These are phyloP conservation scores for Melanophora roralis DNA, from an alignment of 2,888 invertebrate genomes.

Conservation along the genomic window DNA sequence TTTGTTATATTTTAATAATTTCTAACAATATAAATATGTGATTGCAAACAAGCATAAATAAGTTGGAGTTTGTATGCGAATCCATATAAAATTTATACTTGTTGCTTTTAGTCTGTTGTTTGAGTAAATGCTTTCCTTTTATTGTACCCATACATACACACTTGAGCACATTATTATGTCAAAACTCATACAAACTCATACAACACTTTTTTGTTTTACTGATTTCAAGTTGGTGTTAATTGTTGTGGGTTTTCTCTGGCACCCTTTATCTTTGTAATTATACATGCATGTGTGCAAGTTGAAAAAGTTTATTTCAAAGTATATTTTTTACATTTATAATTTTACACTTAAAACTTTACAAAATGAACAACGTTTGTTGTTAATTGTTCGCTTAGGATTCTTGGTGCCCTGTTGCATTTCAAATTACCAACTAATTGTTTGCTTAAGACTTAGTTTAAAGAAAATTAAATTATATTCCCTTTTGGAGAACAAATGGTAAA, in stretches of 20 bases:
- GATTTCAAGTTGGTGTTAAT: constrained; percentile 61
- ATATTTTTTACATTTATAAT: constrained; percentile 26
- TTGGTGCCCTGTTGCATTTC: constrained; percentile 16
- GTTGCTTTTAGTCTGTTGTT: constrained; percentile 33
- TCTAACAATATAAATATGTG: background rate
- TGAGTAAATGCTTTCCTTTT: constrained; percentile 24
- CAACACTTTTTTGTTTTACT: constrained; percentile 34
- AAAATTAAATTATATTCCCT: background rate
- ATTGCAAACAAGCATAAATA: background rate
- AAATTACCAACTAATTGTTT: constrained; percentile 13
- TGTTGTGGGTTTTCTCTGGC: constrained; percentile 56
- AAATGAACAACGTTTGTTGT: constrained; percentile 44
- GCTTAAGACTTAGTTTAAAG: background rate
- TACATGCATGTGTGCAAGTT: background rate
- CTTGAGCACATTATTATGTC: background rate
- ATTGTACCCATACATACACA: constrained; percentile 8
- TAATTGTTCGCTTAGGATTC: constrained; percentile 50
- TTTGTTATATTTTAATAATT: constrained; percentile 34
- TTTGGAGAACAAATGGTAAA: too few species aligned
- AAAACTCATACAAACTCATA: background rate
- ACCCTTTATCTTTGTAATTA: background rate
- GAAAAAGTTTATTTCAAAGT: background rate
- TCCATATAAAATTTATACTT: constrained; percentile 44
- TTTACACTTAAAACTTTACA: constrained; percentile 22
- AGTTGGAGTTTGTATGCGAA: background rate